Evolutionary conservation across 2,113 vertebrate species (phyloP).

Genomic region (Erythrocercus mccallii): DNA sequence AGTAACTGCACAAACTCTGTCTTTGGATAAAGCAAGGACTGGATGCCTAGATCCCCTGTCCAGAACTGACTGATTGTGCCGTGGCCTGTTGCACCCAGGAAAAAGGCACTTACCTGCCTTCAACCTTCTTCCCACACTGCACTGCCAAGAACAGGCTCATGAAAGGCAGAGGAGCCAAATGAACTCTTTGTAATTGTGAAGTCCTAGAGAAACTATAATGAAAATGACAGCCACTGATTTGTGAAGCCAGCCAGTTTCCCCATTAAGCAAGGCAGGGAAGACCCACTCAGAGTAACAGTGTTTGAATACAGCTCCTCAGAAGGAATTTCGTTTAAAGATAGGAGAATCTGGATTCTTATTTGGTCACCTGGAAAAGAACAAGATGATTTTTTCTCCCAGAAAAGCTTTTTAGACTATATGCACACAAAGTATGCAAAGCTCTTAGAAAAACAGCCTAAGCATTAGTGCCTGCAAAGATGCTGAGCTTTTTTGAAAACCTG

Average conservation of each 20-base stretch:
- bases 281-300: neutral
- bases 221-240: neutral
- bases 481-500: slow-evolving; percentile 17
- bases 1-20: neutral
- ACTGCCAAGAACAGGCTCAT: neutral
- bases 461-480: neutral
- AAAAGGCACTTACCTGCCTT: neutral
- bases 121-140: neutral
- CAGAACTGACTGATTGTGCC: neutral
- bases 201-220: neutral
- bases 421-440: neutral
- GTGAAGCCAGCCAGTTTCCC: neutral
- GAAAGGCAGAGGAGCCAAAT: neutral
- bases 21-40: neutral
- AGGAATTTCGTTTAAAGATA: neutral
- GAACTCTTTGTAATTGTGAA: neutral
- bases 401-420: neutral
- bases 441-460: neutral
- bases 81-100: neutral
- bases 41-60: neutral
- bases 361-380: neutral
- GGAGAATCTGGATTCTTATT: neutral
- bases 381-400: neutral
- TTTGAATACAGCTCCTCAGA: neutral
- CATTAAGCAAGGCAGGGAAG: neutral